These are phyloP conservation scores for Styela plicata DNA, from an alignment of 23 tunicate genomes.

Conservation along the genomic window DNA sequence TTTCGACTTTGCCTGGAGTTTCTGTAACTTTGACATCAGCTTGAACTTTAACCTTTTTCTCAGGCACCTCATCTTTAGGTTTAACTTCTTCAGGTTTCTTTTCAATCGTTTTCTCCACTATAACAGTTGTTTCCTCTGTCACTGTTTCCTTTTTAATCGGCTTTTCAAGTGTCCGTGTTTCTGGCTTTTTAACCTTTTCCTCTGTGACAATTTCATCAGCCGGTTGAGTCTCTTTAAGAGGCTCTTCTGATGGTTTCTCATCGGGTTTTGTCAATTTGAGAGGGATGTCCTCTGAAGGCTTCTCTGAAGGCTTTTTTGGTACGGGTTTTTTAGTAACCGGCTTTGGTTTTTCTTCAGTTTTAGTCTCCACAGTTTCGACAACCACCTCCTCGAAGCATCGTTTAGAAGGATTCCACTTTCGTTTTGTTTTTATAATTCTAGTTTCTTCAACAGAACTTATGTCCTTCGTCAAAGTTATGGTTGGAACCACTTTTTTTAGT, in stretches of 20 bases:
- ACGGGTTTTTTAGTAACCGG: not conserved
- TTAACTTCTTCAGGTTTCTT: not conserved
- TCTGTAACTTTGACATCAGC: not conserved
- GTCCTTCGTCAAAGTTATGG: not conserved
- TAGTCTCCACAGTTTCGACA: not conserved
- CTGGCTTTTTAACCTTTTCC: not conserved
- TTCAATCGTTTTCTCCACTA: not conserved
- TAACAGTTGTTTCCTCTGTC: not conserved
- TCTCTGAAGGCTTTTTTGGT: not conserved
- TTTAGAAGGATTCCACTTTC: constrained; percentile 58
- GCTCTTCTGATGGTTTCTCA: not conserved
- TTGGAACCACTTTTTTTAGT: not conserved
- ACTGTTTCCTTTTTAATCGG: not conserved
- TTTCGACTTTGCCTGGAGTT: not conserved
- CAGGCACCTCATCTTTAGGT: not conserved
- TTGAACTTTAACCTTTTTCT: not conserved
- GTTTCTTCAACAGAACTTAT: not conserved
- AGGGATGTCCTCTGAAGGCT: too few relatives aligned
- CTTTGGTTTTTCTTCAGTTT: not conserved
- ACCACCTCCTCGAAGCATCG: constrained; percentile 4
- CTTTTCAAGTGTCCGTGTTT: not conserved
- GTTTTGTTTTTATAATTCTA: constrained; percentile 32
- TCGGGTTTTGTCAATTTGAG: not conserved
- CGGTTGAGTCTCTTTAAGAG: not conserved
- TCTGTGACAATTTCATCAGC: not conserved